phyloP scores from a whole-genome alignment of 2,888 invertebrate species.

The Meganola albula region DNA sequence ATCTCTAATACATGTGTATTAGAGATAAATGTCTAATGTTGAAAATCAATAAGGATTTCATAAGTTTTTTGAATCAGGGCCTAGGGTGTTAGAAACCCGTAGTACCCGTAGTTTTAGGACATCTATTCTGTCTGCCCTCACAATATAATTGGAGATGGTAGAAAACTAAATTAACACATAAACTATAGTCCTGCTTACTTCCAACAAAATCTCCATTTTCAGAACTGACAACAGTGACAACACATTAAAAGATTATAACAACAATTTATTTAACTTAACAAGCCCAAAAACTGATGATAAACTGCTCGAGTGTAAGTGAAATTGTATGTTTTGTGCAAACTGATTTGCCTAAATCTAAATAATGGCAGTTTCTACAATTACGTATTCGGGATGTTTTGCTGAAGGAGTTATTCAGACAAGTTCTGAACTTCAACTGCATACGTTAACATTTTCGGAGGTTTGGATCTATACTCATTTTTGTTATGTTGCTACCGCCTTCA shows the following conservation, averaged over 20 bases:
- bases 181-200: neutral
- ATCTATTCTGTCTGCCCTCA: too few species aligned
- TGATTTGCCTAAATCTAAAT: conserved; percentile 75
- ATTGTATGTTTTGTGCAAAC: conserved; percentile 62
- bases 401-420: conserved; percentile 43
- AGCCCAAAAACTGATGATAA: conserved; percentile 62
- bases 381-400: conserved; percentile 54
- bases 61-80: too few species aligned
- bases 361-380: conserved; percentile 65
- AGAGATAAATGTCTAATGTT: too few species aligned
- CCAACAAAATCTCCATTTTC: neutral
- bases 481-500: too few species aligned
- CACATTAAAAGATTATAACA: conserved; percentile 3
- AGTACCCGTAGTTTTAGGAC: too few species aligned
- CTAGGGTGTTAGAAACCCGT: too few species aligned
- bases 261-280: conserved; percentile 26
- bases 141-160: too few species aligned
- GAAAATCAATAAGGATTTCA: too few species aligned
- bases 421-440: conserved; percentile 23
- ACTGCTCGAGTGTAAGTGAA: conserved; percentile 66
- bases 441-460: too few species aligned
- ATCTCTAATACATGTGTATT: too few species aligned
- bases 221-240: conserved; percentile 3
- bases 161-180: too few species aligned
- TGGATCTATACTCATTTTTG: too few species aligned